Conservation (phyloP, 2,113 vertebrate species). For the Plectropomus leopardus region DNA sequence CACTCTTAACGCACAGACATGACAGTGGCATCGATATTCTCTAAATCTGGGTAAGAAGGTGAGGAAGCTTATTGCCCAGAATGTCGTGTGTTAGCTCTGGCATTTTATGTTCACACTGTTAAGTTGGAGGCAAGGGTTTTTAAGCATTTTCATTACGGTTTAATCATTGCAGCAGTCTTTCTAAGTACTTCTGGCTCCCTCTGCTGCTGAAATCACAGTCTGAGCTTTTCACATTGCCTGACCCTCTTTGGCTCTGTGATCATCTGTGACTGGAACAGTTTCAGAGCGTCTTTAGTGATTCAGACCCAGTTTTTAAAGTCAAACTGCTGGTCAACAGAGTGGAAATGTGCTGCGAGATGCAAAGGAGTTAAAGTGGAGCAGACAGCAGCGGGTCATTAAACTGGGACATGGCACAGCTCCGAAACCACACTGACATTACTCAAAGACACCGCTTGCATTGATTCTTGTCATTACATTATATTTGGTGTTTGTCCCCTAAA, state of each 20-base stretch:
- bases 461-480: neutral
- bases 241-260: conserved; percentile 12
- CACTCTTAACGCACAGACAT: neutral
- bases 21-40: neutral
- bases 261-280: conserved; percentile 39
- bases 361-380: conserved; percentile 69
- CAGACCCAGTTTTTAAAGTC: conserved; percentile 57
- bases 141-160: neutral
- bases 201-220: conserved; percentile 20
- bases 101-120: neutral
- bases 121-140: neutral
- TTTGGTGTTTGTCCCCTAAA: neutral
- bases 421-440: conserved; percentile 28
- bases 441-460: neutral
- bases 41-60: neutral
- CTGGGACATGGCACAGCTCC: conserved; percentile 55
- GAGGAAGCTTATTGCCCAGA: no score
- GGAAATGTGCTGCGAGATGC: conserved; percentile 47
- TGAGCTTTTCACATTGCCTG: neutral
- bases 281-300: conserved; percentile 25
- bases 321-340: conserved; percentile 50
- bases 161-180: neutral
- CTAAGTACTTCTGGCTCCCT: neutral
- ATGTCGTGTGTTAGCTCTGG: neutral
- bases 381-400: conserved; percentile 69